Conservation (phyloP, 2,113 vertebrate genomes). For the Cisticola juncidis region DNA sequence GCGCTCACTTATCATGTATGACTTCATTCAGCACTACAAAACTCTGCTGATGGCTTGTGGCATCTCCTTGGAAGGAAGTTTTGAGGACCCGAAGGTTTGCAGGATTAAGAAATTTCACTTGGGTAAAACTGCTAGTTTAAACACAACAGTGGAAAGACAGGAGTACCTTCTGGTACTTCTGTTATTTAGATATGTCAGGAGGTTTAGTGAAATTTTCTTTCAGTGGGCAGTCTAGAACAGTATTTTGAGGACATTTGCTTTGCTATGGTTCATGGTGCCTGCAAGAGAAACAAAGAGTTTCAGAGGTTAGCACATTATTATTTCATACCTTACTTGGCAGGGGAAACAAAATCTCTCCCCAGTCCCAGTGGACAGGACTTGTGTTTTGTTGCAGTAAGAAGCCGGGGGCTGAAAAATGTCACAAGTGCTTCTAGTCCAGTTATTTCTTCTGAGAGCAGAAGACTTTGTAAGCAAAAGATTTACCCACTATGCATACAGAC, state of each 20-base stretch:
- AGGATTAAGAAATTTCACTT: background rate
- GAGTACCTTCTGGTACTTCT: background rate
- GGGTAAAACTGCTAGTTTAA: background rate
- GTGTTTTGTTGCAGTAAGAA: background rate
- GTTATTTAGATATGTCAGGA: background rate
- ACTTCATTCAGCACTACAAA: conserved; percentile 91
- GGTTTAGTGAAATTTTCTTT: background rate
- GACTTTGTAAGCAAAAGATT: background rate
- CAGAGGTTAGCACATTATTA: background rate
- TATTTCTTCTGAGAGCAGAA: background rate
- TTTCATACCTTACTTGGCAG: background rate
- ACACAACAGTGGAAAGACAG: background rate
- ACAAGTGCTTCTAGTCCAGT: background rate
- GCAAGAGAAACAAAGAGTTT: background rate
- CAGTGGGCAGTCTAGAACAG: background rate
- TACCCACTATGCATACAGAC: background rate
- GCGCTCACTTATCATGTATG: conserved; percentile 75
- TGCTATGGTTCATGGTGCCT: background rate
- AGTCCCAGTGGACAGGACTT: background rate
- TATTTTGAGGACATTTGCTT: background rate
- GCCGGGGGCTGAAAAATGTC: background rate
- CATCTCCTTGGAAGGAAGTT: conserved; percentile 83
- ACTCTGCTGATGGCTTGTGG: conserved; percentile 86
- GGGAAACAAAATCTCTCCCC: background rate
- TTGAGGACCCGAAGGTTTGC: conserved; percentile 93